phyloP scores from a whole-genome alignment of 2,797 vertebrate genomes.

The Peromyscus eremicus region DNA sequence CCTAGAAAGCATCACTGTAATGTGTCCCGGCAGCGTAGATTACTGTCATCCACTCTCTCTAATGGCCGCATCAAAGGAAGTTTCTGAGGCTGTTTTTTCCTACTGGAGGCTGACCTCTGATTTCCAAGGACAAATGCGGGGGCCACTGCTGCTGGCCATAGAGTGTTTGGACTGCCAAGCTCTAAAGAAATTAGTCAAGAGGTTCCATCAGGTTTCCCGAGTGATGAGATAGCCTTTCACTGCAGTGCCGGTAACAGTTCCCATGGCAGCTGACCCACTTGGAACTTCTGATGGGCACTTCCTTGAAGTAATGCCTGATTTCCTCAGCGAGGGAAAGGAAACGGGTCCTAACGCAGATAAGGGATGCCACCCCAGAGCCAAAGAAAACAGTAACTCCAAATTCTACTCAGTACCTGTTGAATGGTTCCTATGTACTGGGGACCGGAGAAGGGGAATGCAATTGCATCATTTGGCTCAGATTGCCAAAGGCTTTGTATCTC shows the following conservation, averaged over 20 bases:
- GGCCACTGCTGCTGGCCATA: constrained; percentile 72
- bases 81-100: constrained; percentile 86
- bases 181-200: constrained; percentile 74
- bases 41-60: constrained; percentile 55
- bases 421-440: constrained; percentile 57
- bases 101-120: constrained; percentile 75
- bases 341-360: constrained; percentile 53
- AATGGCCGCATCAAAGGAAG: constrained; percentile 81
- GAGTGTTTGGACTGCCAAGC: constrained; percentile 65
- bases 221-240: constrained; percentile 57
- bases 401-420: constrained; percentile 53
- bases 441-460: background rate
- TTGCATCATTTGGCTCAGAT: constrained; percentile 58
- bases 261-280: constrained; percentile 69
- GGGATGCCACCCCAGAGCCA: constrained; percentile 70
- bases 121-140: constrained; percentile 86
- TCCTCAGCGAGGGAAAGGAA: constrained; percentile 69
- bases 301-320: constrained; percentile 69
- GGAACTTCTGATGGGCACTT: constrained; percentile 71
- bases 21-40: constrained; percentile 24
- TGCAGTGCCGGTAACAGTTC: constrained; percentile 28
- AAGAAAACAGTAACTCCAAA: constrained; percentile 62
- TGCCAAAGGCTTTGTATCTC: constrained; percentile 61
- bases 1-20: background rate
- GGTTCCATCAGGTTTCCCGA: background rate